A percentile compares a stretch with the other conserved stretches of the same genome.
Conservation (phyloP, 2,888 invertebrate genomes). For the Leptarthrus brevirostris region DNA sequence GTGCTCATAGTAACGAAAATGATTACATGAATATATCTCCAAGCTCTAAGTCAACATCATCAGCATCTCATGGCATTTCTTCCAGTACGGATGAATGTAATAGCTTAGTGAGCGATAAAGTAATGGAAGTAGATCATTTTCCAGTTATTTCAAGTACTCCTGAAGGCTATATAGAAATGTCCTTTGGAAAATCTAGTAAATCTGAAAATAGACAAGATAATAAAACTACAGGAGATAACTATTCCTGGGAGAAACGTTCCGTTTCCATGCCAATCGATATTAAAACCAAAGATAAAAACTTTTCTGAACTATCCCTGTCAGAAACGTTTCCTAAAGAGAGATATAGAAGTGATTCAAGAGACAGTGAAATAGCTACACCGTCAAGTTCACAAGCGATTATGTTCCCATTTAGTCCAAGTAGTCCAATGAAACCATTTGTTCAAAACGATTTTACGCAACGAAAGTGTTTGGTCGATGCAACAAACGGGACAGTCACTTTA, state of each 20-base stretch:
- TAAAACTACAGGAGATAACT: neutral
- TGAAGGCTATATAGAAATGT: slow-evolving; percentile 78
- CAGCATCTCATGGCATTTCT: slow-evolving; percentile 45
- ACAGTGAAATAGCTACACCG: slow-evolving; percentile 68
- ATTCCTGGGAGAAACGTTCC: slow-evolving; percentile 56
- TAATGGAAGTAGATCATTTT: slow-evolving; percentile 59
- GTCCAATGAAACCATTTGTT: slow-evolving; percentile 69
- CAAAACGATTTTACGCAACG: slow-evolving; percentile 57
- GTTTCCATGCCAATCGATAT: slow-evolving; percentile 53
- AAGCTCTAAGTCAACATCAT: slow-evolving; percentile 49
- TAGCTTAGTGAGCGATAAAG: slow-evolving; percentile 56
- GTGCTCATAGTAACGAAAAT: slow-evolving; percentile 20
- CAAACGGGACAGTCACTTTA: slow-evolving; percentile 60
- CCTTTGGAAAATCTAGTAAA: slow-evolving; percentile 65
- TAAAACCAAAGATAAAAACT: slow-evolving; percentile 51
- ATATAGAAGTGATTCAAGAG: slow-evolving; percentile 66
- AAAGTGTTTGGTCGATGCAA: slow-evolving; percentile 63
- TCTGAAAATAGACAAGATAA: slow-evolving; percentile 58
- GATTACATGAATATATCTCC: slow-evolving; percentile 56
- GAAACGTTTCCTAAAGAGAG: slow-evolving; percentile 53
- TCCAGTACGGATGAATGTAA: slow-evolving; percentile 13
- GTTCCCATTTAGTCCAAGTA: slow-evolving; percentile 77
- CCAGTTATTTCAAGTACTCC: slow-evolving; percentile 62
- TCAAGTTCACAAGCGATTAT: slow-evolving; percentile 72
- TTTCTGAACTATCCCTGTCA: slow-evolving; percentile 53